Evolutionary conservation across 2,888 invertebrate species (phyloP).

Genomic region (Neoascia interrupta): DNA sequence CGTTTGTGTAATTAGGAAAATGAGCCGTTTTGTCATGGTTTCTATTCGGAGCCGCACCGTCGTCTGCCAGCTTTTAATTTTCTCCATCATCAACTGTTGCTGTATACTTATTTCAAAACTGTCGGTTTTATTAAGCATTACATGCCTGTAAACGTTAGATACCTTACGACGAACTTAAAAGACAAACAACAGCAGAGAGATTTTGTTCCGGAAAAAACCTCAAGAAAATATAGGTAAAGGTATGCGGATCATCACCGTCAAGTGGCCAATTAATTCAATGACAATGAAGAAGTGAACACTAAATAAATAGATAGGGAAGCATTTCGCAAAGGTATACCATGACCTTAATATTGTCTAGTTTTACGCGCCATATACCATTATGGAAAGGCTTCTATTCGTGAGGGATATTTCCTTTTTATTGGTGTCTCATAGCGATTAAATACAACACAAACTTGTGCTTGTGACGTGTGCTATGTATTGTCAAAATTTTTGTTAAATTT

Average conservation of each 20-base stretch:
- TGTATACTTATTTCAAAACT: constrained; percentile 12
- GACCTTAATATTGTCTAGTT: constrained; percentile 38
- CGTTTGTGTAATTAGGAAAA: constrained; percentile 45
- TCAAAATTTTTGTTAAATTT: background rate
- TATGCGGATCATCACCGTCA: constrained; percentile 29
- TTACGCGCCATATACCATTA: constrained; percentile 43
- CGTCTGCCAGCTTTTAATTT: no score
- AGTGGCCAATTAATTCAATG: constrained; percentile 49
- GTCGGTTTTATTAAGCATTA: constrained; percentile 33
- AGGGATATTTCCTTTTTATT: background rate
- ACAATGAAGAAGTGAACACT: constrained; percentile 22
- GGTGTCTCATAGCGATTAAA: background rate
- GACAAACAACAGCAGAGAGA: no score
- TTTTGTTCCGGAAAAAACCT: no score
- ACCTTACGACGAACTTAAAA: no score
- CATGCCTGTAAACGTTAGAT: no score
- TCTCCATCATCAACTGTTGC: constrained; percentile 48
- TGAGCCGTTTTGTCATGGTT: constrained; percentile 29
- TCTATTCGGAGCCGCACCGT: no score
- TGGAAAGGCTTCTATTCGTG: no score
- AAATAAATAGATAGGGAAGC: constrained; percentile 7
- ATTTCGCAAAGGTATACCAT: constrained; percentile 1
- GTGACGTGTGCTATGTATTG: background rate
- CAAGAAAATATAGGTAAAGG: background rate
- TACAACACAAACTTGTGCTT: background rate